A percentile compares a stretch with the other conserved stretches of the same genome.
phyloP scores from a whole-genome alignment of 2,113 vertebrate genomes.

The Herpailurus yagouaroundi region DNA sequence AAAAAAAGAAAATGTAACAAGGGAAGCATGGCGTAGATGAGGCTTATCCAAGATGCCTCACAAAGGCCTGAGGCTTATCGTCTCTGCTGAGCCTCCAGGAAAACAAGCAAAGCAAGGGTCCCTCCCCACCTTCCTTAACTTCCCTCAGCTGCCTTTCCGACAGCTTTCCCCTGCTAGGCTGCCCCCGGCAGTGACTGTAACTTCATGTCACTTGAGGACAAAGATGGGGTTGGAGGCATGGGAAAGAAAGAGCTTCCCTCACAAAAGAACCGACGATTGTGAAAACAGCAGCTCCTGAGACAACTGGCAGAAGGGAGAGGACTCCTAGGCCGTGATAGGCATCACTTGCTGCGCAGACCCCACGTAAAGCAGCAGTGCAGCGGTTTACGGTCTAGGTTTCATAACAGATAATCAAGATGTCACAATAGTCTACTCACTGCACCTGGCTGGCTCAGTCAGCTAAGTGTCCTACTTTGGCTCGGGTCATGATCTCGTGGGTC shows the following conservation, averaged over 20 bases:
- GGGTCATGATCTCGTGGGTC: too few species aligned
- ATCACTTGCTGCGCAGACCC: not conserved
- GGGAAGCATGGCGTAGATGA: not conserved
- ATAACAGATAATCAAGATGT: not conserved
- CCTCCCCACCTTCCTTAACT: not conserved
- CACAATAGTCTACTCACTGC: rapidly evolving
- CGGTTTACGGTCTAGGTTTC: not conserved
- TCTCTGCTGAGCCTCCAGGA: not conserved
- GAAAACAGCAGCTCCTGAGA: not conserved
- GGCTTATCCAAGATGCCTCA: not conserved
- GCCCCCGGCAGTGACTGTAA: not conserved
- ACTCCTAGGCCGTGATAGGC: not conserved
- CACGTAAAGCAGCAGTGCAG: rapidly evolving
- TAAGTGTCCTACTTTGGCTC: too few species aligned
- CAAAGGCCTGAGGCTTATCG: not conserved
- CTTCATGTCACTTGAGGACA: not conserved
- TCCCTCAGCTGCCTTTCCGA: not conserved
- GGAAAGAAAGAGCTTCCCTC: not conserved
- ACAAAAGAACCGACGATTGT: not conserved
- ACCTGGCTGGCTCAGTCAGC: too few species aligned
- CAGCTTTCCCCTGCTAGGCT: not conserved
- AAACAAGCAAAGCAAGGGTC: not conserved
- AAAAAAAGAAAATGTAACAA: not conserved
- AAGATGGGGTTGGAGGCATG: not conserved
- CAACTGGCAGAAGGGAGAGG: not conserved